Evolutionary conservation across 2,113 vertebrate genomes (phyloP), one percentile per base, ranked within the genome.

Genomic region (Pteronura brasiliensis): DNA sequence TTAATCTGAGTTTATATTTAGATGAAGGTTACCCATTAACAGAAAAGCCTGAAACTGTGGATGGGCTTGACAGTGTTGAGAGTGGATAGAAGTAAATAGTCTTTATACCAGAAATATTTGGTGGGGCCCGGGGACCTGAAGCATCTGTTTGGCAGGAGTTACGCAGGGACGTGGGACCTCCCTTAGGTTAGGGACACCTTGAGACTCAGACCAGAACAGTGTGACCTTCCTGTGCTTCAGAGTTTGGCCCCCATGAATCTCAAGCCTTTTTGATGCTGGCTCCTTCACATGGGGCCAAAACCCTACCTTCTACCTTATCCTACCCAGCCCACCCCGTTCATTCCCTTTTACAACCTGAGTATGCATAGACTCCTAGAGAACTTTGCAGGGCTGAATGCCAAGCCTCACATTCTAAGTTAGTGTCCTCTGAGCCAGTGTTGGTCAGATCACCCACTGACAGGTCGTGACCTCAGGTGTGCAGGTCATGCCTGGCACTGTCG

Each of bases 11-110:
- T 92, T 92, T 96, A 88, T 95, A 80, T 94, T 96, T 90, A 97
- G 90, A 57, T 69, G 76, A 42, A 87, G 79, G 97, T 97, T 97
- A 97, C 15, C 55, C 89, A 94, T 96, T 98, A 96, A 98, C 84
- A 95, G 84, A 55, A 86, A 94, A 94, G 44, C 81, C 76, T 97
- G 93, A 86, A 86, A 69, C 86, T 69, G 71, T 52, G 57, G 93
- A 80, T 47, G 55, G 55, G 44, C 84, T 42, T 83, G 90, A 65
- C 67, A 74, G 52, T 69, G 31, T 90, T 52, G 25, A 67, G 49
- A 84, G 71, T 74, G n/a, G 42, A 6, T 44, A 74, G 76, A 91
- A 59, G 82, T 65, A 31, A 67, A 29, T 4, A 88, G 21, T n/a
- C 44, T 63, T 92, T 80, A 74, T 71, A 63, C 17, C 36, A 55